A percentile compares a stretch with the other conserved stretches of the same genome.
Evolutionary conservation across 2,888 invertebrate genomes (phyloP).

Genomic region (Drosophila mimetica): DNA sequence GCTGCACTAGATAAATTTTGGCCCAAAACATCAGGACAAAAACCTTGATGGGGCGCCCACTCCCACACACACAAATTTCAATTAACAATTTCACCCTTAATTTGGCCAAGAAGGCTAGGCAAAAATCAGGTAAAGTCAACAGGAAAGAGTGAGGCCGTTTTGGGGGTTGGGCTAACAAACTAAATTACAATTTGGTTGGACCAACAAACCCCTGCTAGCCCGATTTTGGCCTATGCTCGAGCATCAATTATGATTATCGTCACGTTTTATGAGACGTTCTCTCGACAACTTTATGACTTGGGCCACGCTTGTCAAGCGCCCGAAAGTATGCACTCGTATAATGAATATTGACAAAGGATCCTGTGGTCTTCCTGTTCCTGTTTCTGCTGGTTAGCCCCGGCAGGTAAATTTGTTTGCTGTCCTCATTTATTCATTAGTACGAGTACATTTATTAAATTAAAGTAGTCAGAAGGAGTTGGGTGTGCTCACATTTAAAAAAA

Average conservation of each 20-base stretch:
- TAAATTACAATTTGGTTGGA: constrained; percentile 74
- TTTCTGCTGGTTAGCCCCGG: constrained; percentile 6
- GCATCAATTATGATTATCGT: constrained; percentile 85
- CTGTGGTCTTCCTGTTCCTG: not conserved
- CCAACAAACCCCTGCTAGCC: constrained; percentile 12
- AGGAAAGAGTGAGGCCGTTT: not conserved
- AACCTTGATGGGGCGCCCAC: constrained; percentile 7
- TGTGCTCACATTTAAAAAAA: no score
- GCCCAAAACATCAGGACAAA: constrained; percentile 6
- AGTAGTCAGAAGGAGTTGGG: not conserved
- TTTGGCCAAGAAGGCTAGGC: constrained; percentile 65
- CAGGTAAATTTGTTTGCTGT: constrained; percentile 25
- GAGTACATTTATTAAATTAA: constrained; percentile 32
- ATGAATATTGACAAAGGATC: constrained; percentile 84
- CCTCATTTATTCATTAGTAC: constrained; percentile 57
- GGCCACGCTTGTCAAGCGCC: constrained; percentile 60
- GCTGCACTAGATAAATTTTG: constrained; percentile 60
- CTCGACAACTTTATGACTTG: constrained; percentile 83
- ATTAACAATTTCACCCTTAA: constrained; percentile 80
- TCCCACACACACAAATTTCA: constrained; percentile 70
- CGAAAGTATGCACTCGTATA: constrained; percentile 76
- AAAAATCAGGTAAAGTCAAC: constrained; percentile 34
- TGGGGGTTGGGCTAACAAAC: constrained; percentile 45
- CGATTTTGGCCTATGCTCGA: constrained; percentile 26
- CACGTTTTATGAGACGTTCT: constrained; percentile 85